A percentile compares a stretch with the other conserved stretches of the same genome.
phyloP scores from a whole-genome alignment of 2,797 vertebrate species.

The Agapornis canus region DNA sequence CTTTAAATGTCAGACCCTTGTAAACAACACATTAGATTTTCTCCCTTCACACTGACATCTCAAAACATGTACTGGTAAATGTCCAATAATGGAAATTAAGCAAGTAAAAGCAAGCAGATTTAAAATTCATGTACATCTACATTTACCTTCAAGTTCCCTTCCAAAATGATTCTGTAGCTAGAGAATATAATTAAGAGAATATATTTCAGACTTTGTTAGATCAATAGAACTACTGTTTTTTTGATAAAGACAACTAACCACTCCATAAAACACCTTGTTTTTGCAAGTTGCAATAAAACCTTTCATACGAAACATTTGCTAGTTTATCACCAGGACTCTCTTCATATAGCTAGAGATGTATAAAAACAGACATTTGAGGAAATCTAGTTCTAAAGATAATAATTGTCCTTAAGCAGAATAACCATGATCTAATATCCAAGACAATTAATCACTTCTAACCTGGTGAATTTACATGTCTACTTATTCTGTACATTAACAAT shows the following conservation, averaged over 20 bases:
- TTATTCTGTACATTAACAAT: slow-evolving; percentile 7
- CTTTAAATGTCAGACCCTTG: neutral
- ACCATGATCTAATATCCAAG: neutral
- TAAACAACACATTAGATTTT: neutral
- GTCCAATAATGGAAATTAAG: neutral
- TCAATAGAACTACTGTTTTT: neutral
- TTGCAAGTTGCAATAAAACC: neutral
- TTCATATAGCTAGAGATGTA: neutral
- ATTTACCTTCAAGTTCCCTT: neutral
- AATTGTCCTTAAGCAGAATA: neutral
- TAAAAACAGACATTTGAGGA: neutral
- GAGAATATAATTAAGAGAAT: neutral
- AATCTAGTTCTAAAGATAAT: neutral
- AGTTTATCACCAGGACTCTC: neutral
- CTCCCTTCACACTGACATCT: neutral
- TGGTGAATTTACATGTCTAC: neutral
- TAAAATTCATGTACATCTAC: neutral
- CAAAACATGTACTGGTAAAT: neutral
- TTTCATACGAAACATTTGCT: neutral
- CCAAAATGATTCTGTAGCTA: neutral
- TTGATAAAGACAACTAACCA: neutral
- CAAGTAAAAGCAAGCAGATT: neutral
- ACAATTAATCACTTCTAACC: neutral
- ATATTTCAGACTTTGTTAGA: neutral
- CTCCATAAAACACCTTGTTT: neutral